phyloP scores from a whole-genome alignment of 2,113 vertebrate species.

The Corythoichthys haematopterus region DNA sequence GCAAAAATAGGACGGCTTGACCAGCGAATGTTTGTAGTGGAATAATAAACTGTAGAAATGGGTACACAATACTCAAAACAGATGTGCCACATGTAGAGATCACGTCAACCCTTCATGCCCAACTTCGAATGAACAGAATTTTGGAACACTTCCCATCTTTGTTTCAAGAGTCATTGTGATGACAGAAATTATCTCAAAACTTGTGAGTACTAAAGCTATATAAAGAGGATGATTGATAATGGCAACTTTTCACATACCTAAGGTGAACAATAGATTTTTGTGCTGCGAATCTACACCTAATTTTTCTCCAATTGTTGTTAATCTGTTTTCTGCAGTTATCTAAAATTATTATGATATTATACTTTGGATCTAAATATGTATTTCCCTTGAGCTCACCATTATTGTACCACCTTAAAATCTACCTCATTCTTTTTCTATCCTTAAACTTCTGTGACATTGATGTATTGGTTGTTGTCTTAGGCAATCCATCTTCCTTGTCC shows the following conservation, averaged over 20 bases:
- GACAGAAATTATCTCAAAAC: conserved; percentile 14
- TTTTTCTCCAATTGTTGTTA: neutral
- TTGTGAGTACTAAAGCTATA: neutral
- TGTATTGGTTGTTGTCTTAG: conserved; percentile 58
- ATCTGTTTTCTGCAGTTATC: conserved; percentile 7
- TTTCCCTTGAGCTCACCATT: conserved; percentile 3
- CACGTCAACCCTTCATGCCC: conserved; percentile 11
- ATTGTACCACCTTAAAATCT: neutral
- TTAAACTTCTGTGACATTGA: conserved; percentile 60
- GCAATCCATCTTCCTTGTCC: conserved; percentile 69
- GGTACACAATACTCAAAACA: conserved; percentile 28
- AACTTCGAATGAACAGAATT: conserved; percentile 23
- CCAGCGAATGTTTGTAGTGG: conserved; percentile 11
- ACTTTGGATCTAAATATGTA: conserved; percentile 15
- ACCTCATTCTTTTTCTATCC: conserved; percentile 18
- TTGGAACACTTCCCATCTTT: conserved; percentile 5
- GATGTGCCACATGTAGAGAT: conserved; percentile 10
- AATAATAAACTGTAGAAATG: conserved; percentile 30
- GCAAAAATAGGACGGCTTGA: conserved; percentile 23
- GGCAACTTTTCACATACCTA: neutral
- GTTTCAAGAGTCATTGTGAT: neutral
- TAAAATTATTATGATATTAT: conserved; percentile 10
- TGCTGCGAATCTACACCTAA: neutral
- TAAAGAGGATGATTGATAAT: neutral
- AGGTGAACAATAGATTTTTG: neutral